Conservation (phyloP, 2,888 invertebrate species). For the Eumerus sabulonum region DNA sequence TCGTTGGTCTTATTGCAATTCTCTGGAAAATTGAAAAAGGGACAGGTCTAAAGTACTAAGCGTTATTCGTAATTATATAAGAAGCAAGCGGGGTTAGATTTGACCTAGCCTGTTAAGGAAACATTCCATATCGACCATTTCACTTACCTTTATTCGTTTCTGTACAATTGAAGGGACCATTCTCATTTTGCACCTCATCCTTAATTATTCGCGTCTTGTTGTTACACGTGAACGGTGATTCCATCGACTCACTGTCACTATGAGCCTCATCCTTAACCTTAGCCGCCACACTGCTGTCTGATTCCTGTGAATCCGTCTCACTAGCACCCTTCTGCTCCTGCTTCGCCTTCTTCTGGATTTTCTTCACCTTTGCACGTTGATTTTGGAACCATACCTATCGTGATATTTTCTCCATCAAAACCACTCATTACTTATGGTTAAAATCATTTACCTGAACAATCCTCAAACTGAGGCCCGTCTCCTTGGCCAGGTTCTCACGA, state of each 20-base stretch:
- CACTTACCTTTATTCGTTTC: conserved; percentile 77
- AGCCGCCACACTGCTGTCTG: conserved; percentile 79
- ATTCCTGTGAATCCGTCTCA: conserved; percentile 80
- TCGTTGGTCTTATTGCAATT: conserved; percentile 78
- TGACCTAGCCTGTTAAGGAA: too few relatives aligned
- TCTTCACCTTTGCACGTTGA: conserved; percentile 84
- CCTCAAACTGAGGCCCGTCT: conserved; percentile 90
- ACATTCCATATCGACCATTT: too few relatives aligned
- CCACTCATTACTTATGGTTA: not conserved
- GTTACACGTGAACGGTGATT: conserved; percentile 74
- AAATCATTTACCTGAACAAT: conserved; percentile 86
- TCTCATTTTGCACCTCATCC: conserved; percentile 76
- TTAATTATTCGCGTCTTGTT: conserved; percentile 75
- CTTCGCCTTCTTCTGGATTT: conserved; percentile 83
- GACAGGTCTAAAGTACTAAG: too few relatives aligned
- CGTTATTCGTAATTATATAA: too few relatives aligned
- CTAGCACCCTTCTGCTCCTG: conserved; percentile 80
- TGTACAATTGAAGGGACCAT: conserved; percentile 76
- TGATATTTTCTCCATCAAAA: not conserved
- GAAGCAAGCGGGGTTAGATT: too few relatives aligned
- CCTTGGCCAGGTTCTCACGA: conserved; percentile 89
- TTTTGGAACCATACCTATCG: conserved; percentile 84
- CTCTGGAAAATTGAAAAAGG: conserved; percentile 72
- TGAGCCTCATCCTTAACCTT: conserved; percentile 83
- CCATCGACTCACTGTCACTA: conserved; percentile 80